These are phyloP conservation scores for Ischnura elegans DNA, from an alignment of 2,888 invertebrate species.

Conservation along the genomic window DNA sequence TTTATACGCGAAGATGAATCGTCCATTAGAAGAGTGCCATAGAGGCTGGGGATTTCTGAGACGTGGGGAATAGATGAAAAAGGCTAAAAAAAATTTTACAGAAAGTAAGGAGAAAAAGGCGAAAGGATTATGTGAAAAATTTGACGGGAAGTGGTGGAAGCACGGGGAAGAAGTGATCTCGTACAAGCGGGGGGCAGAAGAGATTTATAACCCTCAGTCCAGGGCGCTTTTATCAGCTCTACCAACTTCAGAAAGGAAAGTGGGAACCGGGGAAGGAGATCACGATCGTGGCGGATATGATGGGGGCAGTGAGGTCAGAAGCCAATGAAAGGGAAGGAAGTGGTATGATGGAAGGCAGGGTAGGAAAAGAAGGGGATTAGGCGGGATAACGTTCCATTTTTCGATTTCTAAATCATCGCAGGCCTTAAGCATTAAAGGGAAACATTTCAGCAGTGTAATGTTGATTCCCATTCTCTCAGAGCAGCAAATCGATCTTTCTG, in stretches of 20 bases:
- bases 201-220: constrained; percentile 21
- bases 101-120: background rate
- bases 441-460: too few relatives aligned
- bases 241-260: constrained; percentile 1
- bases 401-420: too few relatives aligned
- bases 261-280: background rate
- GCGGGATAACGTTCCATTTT: too few relatives aligned
- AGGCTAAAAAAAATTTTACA: background rate
- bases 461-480: too few relatives aligned
- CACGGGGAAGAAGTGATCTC: too few relatives aligned
- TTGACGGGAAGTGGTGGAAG: background rate
- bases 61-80: background rate
- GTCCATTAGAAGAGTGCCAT: background rate
- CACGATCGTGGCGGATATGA: background rate
- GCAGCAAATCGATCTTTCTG: too few relatives aligned
- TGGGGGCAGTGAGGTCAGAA: background rate
- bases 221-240: constrained; percentile 13
- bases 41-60: background rate
- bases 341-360: too few relatives aligned
- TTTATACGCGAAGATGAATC: background rate
- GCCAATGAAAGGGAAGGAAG: background rate
- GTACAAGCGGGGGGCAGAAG: background rate
- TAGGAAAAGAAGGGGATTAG: too few relatives aligned
- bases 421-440: too few relatives aligned
- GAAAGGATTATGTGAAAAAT: background rate